Base-by-base conservation (phyloP, 1,140 invertebrate species). In the Trypoxylus dichotomus region DNA sequence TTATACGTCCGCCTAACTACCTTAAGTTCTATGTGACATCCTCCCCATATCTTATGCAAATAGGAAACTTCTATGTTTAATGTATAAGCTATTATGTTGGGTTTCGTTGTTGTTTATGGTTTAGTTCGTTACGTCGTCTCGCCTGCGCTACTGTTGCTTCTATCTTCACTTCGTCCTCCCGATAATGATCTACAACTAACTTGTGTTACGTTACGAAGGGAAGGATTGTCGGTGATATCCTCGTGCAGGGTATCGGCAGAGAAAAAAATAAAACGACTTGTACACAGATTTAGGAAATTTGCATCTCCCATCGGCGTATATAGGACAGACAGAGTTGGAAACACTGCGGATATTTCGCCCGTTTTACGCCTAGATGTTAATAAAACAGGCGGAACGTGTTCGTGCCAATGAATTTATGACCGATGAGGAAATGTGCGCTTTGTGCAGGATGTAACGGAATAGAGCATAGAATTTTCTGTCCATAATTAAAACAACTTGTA, bases 81-180 rank as follows among this genome's bases (percentile, higher is more conserved):
- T 83, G 82, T 83, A 83, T 83, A 83, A 83, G 82, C 80, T 83
- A 83, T 83, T 83, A 83, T 81, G 82, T 81, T 81, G 81, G 81
- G 81, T 83, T 83, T 80, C 79, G 82, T 76, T 79, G 81, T 81
- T 83, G 82, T 83, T 82, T 83, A 82, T 81, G 81, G 82, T 83
- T 81, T 83, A 82, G 79, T 83, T 81, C 80, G 77, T 79, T 80
- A 75, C 79, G 81, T 83, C 81, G 81, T 81, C 80, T 80, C 79
- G 80, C 76, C 77, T 80, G 79, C 75, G 82, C 81, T 83, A 83
- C 81, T 83, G 80, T 81, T 78, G 77, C 77, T 63, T 27, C 60
- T 25, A 63, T 63, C 60, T 7, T 27, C 60, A 27, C 60, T 63
- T 27, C 60, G 25, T 47, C n/a, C 60, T 24, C 21, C 24, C 60